Evolutionary conservation across 64 coral and sea anemone species (phyloP).

Genomic region (Porites lutea): DNA sequence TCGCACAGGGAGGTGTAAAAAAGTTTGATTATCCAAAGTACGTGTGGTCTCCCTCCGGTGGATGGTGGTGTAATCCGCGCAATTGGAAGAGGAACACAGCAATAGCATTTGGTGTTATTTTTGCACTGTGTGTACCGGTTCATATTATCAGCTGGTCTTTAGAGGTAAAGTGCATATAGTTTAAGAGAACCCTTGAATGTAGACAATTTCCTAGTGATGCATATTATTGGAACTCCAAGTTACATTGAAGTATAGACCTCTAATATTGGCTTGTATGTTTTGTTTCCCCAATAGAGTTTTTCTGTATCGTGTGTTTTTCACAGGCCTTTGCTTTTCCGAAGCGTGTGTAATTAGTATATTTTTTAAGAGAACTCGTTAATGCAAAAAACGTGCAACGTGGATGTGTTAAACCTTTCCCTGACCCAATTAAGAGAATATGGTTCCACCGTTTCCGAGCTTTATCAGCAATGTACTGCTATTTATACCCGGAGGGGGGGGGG

Average conservation of each 20-base stretch:
- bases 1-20: conserved; percentile 85
- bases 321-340: too few relatives aligned
- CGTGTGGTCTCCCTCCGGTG: conserved; percentile 97
- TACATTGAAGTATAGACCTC: background rate
- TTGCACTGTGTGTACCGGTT: conserved; percentile 81
- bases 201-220: background rate
- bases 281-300: too few relatives aligned
- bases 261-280: too few relatives aligned
- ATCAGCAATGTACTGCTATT: too few relatives aligned
- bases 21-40: conserved; percentile 98
- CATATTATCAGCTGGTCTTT: conserved; percentile 84
- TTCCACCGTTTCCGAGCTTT: too few relatives aligned
- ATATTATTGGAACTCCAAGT: background rate
- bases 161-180: conserved; percentile 62
- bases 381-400: too few relatives aligned
- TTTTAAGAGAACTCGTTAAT: too few relatives aligned
- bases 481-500: too few relatives aligned
- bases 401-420: too few relatives aligned
- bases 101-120: conserved; percentile 78
- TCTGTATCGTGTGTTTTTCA: too few relatives aligned
- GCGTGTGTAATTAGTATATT: too few relatives aligned
- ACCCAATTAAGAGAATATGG: too few relatives aligned
- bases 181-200: background rate
- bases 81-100: conserved; percentile 98
- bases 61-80: conserved; percentile 98